Evolutionary conservation across 2,113 vertebrate genomes (phyloP), one percentile per base, ranked within the genome.

Genomic region (Labeo rohita): DNA sequence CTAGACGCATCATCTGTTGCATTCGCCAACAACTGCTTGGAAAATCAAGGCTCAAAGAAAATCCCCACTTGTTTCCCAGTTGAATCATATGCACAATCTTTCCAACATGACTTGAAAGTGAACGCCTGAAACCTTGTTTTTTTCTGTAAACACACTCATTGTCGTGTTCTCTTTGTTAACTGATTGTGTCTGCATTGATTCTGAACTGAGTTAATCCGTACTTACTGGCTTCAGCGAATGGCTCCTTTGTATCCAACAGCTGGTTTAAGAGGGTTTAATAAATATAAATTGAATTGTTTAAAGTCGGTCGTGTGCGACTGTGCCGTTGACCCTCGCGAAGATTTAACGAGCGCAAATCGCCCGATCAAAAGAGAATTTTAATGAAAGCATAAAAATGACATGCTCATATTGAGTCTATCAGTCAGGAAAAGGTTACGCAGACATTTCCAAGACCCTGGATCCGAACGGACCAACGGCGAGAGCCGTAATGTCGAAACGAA

Each of bases 361-460:
- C 9, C 7, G 6, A 79, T 23, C 77, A 79, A 79, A 79, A 16
- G 11, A 39, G 54, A 61, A 9, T 59, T 77, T 6, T 36, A 21
- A 79, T 21, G 36, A 43, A 5, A 39, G 28, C 16, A 70, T 16
- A 36, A 13, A 49, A 50, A 52, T 3, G 18, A 36, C 23, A 28
- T 21, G 12, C 59, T 63, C 6, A 16, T 47, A 47, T 47, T 12
- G 36, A 77, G 75, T 78, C 76, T 23, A n/a, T 79, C 77, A 56
- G 50, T 80, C 56, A n/a, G 56, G 77, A 43, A 63, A 49, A 65
- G 59, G 59, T 80, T 47, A 80, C 39, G 9, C 39, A 79, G 54
- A 11, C 36, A 21, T 61, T 59, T 79, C 77, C 77, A 79, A 80
- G 18, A 45, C 9, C 10, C 75, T 78, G 75, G 75, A 54, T 21